phyloP scores from a whole-genome alignment of 2,113 vertebrate species.

The Anarhynchus alexandrinus region DNA sequence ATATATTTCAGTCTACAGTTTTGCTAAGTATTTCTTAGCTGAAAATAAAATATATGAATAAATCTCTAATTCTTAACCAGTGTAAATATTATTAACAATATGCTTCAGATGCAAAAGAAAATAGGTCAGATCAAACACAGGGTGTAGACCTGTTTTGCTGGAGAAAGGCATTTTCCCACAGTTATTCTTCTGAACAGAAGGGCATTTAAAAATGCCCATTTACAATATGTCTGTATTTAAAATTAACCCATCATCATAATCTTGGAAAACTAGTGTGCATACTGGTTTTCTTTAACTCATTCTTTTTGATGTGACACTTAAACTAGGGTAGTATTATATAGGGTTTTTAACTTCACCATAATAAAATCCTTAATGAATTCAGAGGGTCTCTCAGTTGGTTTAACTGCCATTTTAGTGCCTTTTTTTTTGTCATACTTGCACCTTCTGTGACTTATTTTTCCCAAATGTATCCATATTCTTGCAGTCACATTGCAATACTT shows the following conservation, averaged over 20 bases:
- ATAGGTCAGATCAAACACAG: background rate
- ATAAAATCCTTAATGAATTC: background rate
- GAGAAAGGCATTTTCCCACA: background rate
- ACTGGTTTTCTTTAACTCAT: background rate
- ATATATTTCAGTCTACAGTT: background rate
- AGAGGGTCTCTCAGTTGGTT: background rate
- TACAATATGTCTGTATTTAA: background rate
- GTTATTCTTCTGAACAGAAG: background rate
- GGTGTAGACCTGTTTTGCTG: background rate
- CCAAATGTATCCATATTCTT: background rate
- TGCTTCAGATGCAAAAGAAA: background rate
- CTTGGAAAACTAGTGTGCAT: background rate
- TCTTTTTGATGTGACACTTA: background rate
- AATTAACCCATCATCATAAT: background rate
- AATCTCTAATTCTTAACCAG: background rate
- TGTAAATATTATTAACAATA: background rate
- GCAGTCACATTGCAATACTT: background rate
- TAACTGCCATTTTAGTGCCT: background rate
- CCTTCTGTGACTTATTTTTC: background rate
- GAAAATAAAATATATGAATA: background rate
- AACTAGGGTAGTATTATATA: background rate
- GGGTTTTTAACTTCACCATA: background rate
- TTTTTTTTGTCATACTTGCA: background rate
- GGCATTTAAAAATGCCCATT: background rate
- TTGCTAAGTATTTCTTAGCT: background rate